A percentile compares a stretch with the other conserved stretches of the same genome.
Conservation (phyloP, 2,797 vertebrate species). For the Erethizon dorsatum region DNA sequence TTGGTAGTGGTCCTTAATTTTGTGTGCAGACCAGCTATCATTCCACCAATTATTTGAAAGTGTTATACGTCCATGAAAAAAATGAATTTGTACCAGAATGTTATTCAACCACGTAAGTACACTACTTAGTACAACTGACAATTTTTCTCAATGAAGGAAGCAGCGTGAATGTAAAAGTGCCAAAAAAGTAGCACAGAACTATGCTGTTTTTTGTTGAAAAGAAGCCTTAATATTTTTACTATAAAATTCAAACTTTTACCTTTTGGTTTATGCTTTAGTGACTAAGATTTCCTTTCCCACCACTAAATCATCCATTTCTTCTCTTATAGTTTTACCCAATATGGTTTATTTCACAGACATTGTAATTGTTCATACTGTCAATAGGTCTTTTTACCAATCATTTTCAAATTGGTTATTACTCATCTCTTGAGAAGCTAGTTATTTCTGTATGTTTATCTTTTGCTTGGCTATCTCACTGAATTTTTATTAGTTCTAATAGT, state of each 20-base stretch:
- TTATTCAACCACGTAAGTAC: not conserved
- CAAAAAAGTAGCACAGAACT: not conserved
- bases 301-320: not conserved
- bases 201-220: not conserved
- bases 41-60: not conserved
- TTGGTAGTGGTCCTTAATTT: not conserved
- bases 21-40: not conserved
- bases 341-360: slow-evolving; percentile 42
- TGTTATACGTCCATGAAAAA: slow-evolving; percentile 14
- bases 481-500: slow-evolving; percentile 36
- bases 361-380: slow-evolving; percentile 3
- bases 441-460: slow-evolving; percentile 15
- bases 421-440: not conserved
- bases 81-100: not conserved
- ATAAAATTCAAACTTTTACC: not conserved
- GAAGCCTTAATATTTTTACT: not conserved
- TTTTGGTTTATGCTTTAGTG: not conserved
- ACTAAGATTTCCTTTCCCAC: slow-evolving; percentile 21
- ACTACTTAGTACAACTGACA: not conserved
- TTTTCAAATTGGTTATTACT: slow-evolving; percentile 16
- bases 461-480: not conserved
- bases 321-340: slow-evolving; percentile 19
- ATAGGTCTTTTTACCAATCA: not conserved
- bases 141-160: not conserved
- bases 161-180: not conserved